Evolutionary conservation across 2,113 vertebrate genomes (phyloP).

Genomic region (Todiramphus chloris): DNA sequence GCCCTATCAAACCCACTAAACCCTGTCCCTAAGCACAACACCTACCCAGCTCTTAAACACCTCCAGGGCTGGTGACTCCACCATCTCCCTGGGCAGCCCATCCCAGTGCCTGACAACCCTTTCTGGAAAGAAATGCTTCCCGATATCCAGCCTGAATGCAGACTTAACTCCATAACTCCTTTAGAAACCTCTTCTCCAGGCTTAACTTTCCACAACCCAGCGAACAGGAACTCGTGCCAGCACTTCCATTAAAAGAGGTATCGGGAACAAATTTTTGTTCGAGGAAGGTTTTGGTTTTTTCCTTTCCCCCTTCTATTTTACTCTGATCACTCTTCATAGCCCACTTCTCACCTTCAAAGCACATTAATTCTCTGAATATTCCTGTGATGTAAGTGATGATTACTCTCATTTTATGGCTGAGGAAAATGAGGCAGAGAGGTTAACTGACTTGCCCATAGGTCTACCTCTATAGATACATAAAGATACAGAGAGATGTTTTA

Average conservation of each 20-base stretch:
- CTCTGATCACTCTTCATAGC: neutral
- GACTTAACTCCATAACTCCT: neutral
- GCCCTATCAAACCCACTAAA: too few relatives aligned
- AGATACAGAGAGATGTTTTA: neutral
- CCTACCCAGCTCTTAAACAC: too few relatives aligned
- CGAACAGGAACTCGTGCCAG: neutral
- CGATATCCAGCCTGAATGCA: too few relatives aligned
- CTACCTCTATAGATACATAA: neutral
- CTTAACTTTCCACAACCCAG: neutral
- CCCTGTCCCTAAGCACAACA: too few relatives aligned
- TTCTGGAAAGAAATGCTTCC: too few relatives aligned
- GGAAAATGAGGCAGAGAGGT: conserved; percentile 8
- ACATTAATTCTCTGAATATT: neutral
- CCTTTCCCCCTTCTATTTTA: accelerated
- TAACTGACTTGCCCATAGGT: conserved; percentile 1
- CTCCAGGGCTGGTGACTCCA: too few relatives aligned
- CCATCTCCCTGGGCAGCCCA: too few relatives aligned
- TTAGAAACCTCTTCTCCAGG: neutral
- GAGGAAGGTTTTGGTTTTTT: neutral
- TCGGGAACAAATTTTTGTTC: neutral
- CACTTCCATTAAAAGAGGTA: neutral
- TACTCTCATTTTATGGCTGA: conserved; percentile 6
- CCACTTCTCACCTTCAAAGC: conserved; percentile 21
- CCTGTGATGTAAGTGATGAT: neutral
- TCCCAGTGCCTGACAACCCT: too few relatives aligned